Conservation (phyloP, 2,797 vertebrate genomes). For the Triplophysa bombifrons region DNA sequence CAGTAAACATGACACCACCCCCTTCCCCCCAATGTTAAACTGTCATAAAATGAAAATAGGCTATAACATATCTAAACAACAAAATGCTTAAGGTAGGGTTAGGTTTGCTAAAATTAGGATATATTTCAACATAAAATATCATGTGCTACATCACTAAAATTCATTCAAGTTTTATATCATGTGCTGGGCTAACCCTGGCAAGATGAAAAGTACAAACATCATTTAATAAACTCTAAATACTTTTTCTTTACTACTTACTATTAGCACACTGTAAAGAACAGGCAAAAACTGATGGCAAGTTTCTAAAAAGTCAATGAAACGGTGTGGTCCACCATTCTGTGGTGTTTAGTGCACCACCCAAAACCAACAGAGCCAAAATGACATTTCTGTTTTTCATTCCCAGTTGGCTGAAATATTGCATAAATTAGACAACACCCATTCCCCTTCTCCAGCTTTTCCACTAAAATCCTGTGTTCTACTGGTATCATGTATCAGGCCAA, state of each 20-base stretch:
- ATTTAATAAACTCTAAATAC: neutral
- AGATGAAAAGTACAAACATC: neutral
- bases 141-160: neutral
- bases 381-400: slow-evolving; percentile 23
- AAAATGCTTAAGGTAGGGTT: neutral
- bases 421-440: slow-evolving; percentile 31
- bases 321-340: neutral
- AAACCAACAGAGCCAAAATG: slow-evolving; percentile 21
- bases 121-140: neutral
- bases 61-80: neutral
- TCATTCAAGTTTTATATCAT: neutral
- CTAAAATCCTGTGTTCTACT: slow-evolving; percentile 28
- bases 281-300: neutral
- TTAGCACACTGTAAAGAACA: slow-evolving; percentile 14
- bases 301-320: slow-evolving; percentile 9
- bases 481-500: slow-evolving; percentile 34
- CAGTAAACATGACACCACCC: neutral
- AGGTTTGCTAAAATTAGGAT: neutral
- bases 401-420: slow-evolving; percentile 31
- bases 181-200: slow-evolving; percentile 8
- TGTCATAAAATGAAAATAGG: neutral
- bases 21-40: too few relatives aligned
- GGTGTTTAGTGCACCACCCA: slow-evolving; percentile 19
- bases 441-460: slow-evolving; percentile 18
- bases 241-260: too few relatives aligned